These are phyloP conservation scores for Manacus vitellinus DNA, from an alignment of 2,113 vertebrate species.

Conservation along the genomic window DNA sequence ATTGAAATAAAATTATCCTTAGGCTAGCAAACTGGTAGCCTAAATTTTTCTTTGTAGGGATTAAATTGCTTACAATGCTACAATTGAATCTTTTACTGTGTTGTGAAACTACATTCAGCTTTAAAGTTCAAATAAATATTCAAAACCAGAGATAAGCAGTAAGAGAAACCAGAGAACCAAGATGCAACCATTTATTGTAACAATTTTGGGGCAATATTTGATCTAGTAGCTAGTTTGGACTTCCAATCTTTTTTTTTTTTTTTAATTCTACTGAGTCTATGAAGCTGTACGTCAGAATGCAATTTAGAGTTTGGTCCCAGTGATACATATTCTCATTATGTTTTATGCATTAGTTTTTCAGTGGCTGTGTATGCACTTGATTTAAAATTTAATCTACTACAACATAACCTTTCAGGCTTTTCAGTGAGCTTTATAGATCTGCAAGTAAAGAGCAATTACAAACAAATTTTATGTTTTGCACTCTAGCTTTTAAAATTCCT, in stretches of 20 bases:
- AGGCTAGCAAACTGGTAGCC: neutral
- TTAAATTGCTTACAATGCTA: neutral
- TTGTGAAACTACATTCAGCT: neutral
- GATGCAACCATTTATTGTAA: neutral
- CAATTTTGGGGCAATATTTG: neutral
- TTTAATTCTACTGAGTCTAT: neutral
- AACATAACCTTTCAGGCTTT: neutral
- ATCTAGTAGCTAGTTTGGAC: neutral
- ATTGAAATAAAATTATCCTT: neutral
- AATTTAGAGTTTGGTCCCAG: neutral
- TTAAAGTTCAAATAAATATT: neutral
- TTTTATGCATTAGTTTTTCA: constrained; percentile 28
- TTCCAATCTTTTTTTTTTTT: neutral
- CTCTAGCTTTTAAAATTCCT: neutral
- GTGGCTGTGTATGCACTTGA: neutral
- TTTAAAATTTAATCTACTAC: constrained; percentile 22
- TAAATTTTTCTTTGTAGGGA: neutral
- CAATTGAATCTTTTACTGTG: neutral
- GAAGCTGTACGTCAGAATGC: neutral
- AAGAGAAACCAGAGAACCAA: neutral
- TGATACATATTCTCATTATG: neutral
- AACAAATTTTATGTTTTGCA: neutral
- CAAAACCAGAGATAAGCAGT: neutral
- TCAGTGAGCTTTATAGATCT: neutral
- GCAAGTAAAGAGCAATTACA: neutral